These are phyloP conservation scores for Lycodopsis pacificus DNA, from an alignment of 2,797 vertebrate genomes.

Conservation along the genomic window DNA sequence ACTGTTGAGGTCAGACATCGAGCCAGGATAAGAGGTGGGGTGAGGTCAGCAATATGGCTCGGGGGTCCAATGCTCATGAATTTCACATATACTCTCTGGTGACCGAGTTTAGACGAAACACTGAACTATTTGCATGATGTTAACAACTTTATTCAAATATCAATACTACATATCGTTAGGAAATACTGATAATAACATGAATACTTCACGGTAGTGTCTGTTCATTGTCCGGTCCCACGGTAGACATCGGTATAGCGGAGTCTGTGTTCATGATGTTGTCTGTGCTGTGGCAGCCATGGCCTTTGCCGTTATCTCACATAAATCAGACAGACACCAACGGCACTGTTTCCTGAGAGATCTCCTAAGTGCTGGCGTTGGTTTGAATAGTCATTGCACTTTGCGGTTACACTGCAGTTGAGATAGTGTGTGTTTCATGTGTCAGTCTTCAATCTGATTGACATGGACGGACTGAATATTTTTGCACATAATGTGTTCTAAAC, in stretches of 20 bases:
- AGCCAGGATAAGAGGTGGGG: not conserved
- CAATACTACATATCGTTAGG: not conserved
- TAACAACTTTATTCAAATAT: not conserved
- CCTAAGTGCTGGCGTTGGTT: slow-evolving; percentile 20
- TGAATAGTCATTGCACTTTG: slow-evolving; percentile 14
- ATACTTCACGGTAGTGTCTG: not conserved
- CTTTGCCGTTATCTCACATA: slow-evolving; percentile 18
- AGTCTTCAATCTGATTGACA: slow-evolving; percentile 13
- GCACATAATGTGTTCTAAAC: not conserved
- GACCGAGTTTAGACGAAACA: not conserved
- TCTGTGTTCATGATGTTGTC: not conserved
- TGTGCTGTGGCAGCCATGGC: not conserved
- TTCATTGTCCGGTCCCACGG: not conserved
- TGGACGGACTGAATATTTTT: not conserved
- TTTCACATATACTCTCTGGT: not conserved
- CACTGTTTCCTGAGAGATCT: slow-evolving; percentile 22
- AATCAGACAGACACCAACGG: slow-evolving; percentile 18
- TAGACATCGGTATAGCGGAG: not conserved
- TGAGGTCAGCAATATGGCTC: not conserved
- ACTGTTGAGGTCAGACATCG: not conserved
- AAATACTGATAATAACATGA: not conserved
- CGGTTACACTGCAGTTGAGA: not conserved
- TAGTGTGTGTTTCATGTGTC: not conserved
- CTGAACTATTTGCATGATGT: not conserved
- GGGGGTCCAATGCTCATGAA: not conserved